Conservation (phyloP, 2,797 vertebrate genomes). For the Orestias chungarensis region DNA sequence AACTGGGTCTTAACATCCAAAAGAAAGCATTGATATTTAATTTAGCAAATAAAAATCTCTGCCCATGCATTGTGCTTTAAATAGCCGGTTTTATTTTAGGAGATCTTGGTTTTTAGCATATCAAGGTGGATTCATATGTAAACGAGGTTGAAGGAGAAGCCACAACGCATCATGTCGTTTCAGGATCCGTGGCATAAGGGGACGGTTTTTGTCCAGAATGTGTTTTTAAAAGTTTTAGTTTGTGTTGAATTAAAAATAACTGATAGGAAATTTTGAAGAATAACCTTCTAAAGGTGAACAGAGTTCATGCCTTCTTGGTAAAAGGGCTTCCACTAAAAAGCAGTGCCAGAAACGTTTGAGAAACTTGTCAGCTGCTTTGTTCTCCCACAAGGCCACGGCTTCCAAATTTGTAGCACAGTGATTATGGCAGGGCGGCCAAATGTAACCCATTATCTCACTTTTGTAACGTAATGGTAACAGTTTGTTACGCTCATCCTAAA, state of each 20-base stretch:
- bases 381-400: not conserved
- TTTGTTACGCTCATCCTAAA: too few relatives aligned
- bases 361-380: conserved; percentile 52
- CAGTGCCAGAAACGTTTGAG: conserved; percentile 16
- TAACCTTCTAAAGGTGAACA: not conserved
- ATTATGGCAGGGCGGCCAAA: not conserved
- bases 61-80: not conserved
- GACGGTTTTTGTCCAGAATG: not conserved
- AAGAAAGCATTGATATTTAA: not conserved
- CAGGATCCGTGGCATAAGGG: not conserved
- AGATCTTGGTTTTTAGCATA: not conserved
- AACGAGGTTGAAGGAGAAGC: not conserved
- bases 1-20: not conserved
- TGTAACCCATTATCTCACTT: too few relatives aligned
- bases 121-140: not conserved
- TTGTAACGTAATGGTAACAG: too few relatives aligned
- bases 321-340: not conserved
- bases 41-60: not conserved
- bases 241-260: too few relatives aligned
- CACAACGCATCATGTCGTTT: not conserved
- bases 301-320: not conserved
- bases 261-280: not conserved
- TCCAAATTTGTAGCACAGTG: too few relatives aligned
- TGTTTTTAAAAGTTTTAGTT: not conserved
- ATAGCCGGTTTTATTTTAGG: not conserved